Percentiles rank a stretch among this genome's conserved stretches.
Evolutionary conservation across 1,140 invertebrate genomes (phyloP).

Genomic region (Aleiodes sp.): DNA sequence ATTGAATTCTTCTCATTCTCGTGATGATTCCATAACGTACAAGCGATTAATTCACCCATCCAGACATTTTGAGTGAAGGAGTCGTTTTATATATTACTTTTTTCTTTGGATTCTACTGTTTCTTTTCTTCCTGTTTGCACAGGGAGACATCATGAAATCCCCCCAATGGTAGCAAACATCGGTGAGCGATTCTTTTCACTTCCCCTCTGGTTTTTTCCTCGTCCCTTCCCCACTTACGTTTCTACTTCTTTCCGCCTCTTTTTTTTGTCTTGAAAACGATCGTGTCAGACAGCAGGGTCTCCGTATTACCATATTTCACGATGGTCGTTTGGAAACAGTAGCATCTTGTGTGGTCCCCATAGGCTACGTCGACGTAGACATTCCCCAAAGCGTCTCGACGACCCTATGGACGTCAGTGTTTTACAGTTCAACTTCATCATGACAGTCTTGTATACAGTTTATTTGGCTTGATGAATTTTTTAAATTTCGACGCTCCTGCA

Average conservation of each 20-base stretch:
- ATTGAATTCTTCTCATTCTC: background rate
- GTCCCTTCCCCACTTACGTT: background rate
- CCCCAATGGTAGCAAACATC: background rate
- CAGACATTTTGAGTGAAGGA: background rate
- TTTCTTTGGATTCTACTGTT: too few species aligned
- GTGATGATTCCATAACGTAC: background rate
- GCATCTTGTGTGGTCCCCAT: constrained; percentile 31
- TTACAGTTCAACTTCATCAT: background rate
- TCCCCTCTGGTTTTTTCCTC: background rate
- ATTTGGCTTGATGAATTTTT: background rate
- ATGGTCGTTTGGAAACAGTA: constrained; percentile 51
- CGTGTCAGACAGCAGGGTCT: constrained; percentile 35
- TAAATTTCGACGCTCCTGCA: background rate
- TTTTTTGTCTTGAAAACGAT: constrained; percentile 15
- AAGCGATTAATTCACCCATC: background rate
- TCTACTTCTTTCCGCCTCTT: constrained; percentile 8
- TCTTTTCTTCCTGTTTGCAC: too few species aligned
- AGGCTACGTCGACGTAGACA: constrained; percentile 36
- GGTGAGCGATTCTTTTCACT: constrained; percentile 6
- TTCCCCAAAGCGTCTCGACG: constrained; percentile 47
- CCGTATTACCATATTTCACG: constrained; percentile 59
- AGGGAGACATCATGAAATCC: background rate
- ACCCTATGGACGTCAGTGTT: constrained; percentile 1
- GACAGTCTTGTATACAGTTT: background rate
- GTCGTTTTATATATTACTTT: background rate